Percentiles rank a stretch among this genome's conserved stretches.
These are phyloP conservation scores for Aplocera efformata DNA, from an alignment of 2,888 invertebrate genomes.

Conservation along the genomic window DNA sequence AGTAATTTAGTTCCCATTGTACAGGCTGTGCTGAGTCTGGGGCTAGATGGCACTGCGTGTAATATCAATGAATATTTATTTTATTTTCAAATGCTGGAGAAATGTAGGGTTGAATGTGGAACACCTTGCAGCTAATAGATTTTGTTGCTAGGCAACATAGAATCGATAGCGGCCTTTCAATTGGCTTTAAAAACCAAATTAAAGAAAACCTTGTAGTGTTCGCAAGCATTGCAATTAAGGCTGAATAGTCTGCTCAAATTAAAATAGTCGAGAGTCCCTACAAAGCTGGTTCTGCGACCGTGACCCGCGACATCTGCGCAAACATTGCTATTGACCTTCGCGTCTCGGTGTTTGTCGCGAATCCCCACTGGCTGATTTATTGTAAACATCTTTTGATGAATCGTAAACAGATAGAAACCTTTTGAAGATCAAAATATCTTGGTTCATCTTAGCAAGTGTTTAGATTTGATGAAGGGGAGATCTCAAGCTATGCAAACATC, in stretches of 20 bases:
- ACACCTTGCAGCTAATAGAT: no score
- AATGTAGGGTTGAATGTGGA: no score
- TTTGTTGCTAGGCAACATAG: no score
- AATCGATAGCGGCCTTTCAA: no score
- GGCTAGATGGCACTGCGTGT: no score
- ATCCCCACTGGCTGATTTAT: slow-evolving; percentile 25
- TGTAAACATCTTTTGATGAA: slow-evolving; percentile 25
- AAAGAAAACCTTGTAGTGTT: no score
- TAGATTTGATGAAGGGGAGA: background rate
- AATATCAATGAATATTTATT: no score
- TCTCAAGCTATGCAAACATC: background rate
- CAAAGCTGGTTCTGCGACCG: slow-evolving; percentile 19
- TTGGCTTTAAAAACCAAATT: no score
- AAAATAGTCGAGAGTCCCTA: no score
- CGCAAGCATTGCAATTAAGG: slow-evolving; percentile 5
- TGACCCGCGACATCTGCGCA: slow-evolving; percentile 42
- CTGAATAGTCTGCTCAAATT: slow-evolving; percentile 8
- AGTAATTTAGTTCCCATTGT: no score
- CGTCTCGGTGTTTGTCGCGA: slow-evolving; percentile 22
- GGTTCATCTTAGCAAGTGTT: background rate
- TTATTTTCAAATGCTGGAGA: no score
- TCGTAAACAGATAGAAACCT: slow-evolving; percentile 15
- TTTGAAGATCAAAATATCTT: slow-evolving; percentile 6
- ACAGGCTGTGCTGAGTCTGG: no score
- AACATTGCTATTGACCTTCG: slow-evolving; percentile 50